Base-by-base conservation (phyloP, 2,113 vertebrate species). In the Nerophis lumbriciformis region DNA sequence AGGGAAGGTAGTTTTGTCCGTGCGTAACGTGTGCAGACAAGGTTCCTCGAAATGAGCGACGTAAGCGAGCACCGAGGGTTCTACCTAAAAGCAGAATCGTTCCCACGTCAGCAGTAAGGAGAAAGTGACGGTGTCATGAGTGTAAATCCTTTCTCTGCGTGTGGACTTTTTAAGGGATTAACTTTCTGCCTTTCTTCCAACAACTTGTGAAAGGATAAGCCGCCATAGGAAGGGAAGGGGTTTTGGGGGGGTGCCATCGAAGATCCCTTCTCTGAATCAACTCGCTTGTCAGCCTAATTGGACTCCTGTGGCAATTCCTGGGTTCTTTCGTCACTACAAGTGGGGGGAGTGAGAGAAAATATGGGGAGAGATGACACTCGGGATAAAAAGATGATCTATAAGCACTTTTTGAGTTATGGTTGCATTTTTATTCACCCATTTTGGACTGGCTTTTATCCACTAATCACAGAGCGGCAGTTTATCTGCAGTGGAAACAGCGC, bases 281-380 rank as follows among this genome's bases (percentile, higher is more conserved):
- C 58, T 77, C 78, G 75, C 73, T 71, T 75, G 75, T 71, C 59
- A 39, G 45, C 38, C 70, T 83, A 81, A 76, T 82, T 79, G 62
- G 77, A 77, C 70, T 55, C 39, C 63, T 65, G 53, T 70, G 64
- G 72, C 76, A 83, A 59, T 78, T 69, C 54, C 54, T 48, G 37
- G 47, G 50, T 50, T 48, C 59, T 64, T 28, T 54, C 67, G 49
- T 58, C 64, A 13, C 48, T 69, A 21, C 0, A 56, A 56, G 69
- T 66, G 19, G 2, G 36, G 69, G 70, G 59, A 72, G 55, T 64
- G 68, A 54, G 62, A 53, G 54, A 63, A 52, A 51, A 71, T 55
- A 21, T 12, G 54, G 13, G 10, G 61, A 50, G 44, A 44, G 53
- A 28, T 49, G 48, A 60, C 50, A 63, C 39, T 14, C 45, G 28